Conservation (phyloP, 2,797 vertebrate species). For the Parauchenoglanis punctatus region DNA sequence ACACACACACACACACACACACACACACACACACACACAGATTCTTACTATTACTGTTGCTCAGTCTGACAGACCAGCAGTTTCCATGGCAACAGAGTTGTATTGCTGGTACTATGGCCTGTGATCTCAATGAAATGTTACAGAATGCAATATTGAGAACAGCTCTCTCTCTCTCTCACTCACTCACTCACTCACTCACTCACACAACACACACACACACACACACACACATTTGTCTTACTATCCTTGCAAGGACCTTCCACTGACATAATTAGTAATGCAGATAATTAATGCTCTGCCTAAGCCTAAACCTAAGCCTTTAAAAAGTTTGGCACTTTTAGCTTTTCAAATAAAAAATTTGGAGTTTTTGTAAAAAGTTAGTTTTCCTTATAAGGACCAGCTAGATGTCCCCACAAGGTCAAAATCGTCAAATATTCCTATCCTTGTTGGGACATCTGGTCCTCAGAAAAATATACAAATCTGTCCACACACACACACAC, state of each 20-base stretch:
- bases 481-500: neutral
- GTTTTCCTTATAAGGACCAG: neutral
- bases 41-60: slow-evolving; percentile 71
- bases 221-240: neutral
- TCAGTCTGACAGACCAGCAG: slow-evolving; percentile 65
- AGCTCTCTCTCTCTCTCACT: neutral
- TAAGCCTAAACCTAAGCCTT: too few relatives aligned
- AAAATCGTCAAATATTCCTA: neutral
- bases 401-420: neutral
- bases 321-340: neutral
- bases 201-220: too few relatives aligned
- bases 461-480: neutral
- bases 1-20: slow-evolving; percentile 54
- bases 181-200: neutral
- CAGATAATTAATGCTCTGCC: too few relatives aligned
- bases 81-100: slow-evolving; percentile 83
- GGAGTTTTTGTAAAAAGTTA: too few relatives aligned
- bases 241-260: too few relatives aligned
- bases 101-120: slow-evolving; percentile 73
- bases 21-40: slow-evolving; percentile 47
- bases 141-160: slow-evolving; percentile 40
- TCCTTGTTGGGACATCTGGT: neutral
- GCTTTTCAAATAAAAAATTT: neutral
- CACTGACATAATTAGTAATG: neutral
- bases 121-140: slow-evolving; percentile 61